phyloP scores from a whole-genome alignment of 2,888 invertebrate species.

The Drosophila ezoana region DNA sequence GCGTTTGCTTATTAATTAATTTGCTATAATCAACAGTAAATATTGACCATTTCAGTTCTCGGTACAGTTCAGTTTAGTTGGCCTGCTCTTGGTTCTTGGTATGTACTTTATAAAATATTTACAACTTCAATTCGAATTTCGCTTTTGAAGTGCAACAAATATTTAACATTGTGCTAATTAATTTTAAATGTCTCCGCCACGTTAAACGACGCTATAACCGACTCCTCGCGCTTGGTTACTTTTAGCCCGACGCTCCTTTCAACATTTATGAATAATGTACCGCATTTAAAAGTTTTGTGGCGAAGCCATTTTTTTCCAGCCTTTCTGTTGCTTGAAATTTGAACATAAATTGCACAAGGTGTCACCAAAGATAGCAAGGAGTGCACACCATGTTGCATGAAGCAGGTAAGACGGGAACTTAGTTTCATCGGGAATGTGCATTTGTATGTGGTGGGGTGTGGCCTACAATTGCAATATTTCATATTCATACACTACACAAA shows the following conservation, averaged over 20 bases:
- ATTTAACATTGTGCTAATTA: conserved; percentile 71
- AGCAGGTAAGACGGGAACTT: conserved; percentile 45
- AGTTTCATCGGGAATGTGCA: conserved; percentile 9
- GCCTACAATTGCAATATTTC: conserved; percentile 58
- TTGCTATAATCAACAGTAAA: conserved; percentile 69
- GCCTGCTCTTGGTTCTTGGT: background rate
- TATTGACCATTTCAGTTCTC: conserved; percentile 56
- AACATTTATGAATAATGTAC: conserved; percentile 74
- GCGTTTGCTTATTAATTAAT: conserved; percentile 76
- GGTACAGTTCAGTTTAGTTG: conserved; percentile 38
- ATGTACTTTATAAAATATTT: conserved; percentile 49
- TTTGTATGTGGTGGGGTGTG: conserved; percentile 20
- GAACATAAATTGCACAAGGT: conserved; percentile 75
- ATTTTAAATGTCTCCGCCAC: conserved; percentile 59
- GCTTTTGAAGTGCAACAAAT: conserved; percentile 71
- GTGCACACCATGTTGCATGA: conserved; percentile 33
- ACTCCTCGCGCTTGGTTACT: conserved; percentile 30
- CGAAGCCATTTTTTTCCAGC: conserved; percentile 32
- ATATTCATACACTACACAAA: conserved; percentile 63
- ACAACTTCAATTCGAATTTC: conserved; percentile 68
- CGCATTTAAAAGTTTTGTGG: conserved; percentile 74
- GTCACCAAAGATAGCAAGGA: conserved; percentile 69
- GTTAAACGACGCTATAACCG: conserved; percentile 19
- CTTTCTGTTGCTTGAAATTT: conserved; percentile 49
- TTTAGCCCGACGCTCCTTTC: conserved; percentile 17